Evolutionary conservation across 2,888 invertebrate species (phyloP).

Genomic region (Selenia dentaria): DNA sequence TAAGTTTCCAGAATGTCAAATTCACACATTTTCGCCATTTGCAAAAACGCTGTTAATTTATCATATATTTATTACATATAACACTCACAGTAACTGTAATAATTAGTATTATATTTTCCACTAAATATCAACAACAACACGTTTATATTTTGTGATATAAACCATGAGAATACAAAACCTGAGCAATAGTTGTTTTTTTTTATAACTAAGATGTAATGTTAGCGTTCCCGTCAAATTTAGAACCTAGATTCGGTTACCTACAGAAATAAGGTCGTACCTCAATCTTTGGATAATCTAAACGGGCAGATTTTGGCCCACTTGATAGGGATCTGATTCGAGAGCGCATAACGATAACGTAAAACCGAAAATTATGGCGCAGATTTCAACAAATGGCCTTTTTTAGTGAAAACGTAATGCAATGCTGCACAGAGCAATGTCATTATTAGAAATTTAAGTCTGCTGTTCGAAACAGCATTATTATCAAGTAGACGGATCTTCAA

Average conservation of each 20-base stretch:
- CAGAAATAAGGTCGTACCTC: too few relatives aligned
- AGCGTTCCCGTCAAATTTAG: too few relatives aligned
- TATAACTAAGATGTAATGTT: background rate
- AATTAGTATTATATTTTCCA: constrained; percentile 13
- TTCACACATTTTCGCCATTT: constrained; percentile 24
- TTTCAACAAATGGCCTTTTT: background rate
- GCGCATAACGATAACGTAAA: too few relatives aligned
- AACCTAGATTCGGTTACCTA: too few relatives aligned
- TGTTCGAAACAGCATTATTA: constrained; percentile 67
- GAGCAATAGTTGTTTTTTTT: constrained; percentile 1
- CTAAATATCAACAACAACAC: constrained; percentile 12
- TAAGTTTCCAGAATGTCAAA: constrained; percentile 20
- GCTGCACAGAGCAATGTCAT: constrained; percentile 26
- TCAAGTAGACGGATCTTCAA: constrained; percentile 85
- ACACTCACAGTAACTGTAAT: constrained; percentile 20
- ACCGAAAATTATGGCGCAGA: too few relatives aligned
- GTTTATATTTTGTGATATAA: constrained; percentile 1
- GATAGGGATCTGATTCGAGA: too few relatives aligned
- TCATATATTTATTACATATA: constrained; percentile 11
- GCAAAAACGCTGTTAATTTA: constrained; percentile 23
- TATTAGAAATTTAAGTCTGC: constrained; percentile 73
- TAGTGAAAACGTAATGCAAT: constrained; percentile 6
- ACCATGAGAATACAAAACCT: background rate
- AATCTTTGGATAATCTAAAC: too few relatives aligned
- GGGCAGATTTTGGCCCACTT: too few relatives aligned